These are phyloP conservation scores for Galleria mellonella DNA, from an alignment of 1,140 invertebrate species.

Conservation along the genomic window DNA sequence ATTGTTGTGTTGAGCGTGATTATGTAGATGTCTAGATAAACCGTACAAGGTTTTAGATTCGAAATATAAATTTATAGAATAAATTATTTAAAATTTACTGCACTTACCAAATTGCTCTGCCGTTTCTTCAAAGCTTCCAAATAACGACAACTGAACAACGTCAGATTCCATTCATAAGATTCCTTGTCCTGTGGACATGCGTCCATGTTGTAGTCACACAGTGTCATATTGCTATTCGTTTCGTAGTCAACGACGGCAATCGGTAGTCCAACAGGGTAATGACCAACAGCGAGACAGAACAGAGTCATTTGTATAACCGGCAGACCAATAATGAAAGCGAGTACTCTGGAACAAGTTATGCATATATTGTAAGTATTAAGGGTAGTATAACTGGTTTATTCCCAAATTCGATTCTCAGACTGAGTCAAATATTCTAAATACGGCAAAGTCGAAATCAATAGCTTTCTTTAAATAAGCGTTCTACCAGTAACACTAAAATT, in stretches of 20 bases:
- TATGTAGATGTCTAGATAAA: too few relatives aligned
- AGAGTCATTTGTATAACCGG: conserved; percentile 94
- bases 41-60: too few relatives aligned
- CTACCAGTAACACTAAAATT: too few relatives aligned
- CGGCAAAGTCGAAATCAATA: too few relatives aligned
- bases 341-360: conserved; percentile 76
- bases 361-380: too few relatives aligned
- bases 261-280: conserved; percentile 88
- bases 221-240: conserved; percentile 72
- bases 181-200: conserved; percentile 73
- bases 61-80: too few relatives aligned
- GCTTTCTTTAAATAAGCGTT: too few relatives aligned
- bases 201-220: conserved; percentile 60
- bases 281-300: conserved; percentile 95
- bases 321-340: conserved; percentile 93
- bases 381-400: too few relatives aligned
- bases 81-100: too few relatives aligned
- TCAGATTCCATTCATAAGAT: conserved; percentile 74
- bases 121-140: conserved; percentile 80
- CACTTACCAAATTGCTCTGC: conserved; percentile 77
- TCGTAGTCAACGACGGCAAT: conserved; percentile 92
- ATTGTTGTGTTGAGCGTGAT: too few relatives aligned
- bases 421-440: too few relatives aligned
- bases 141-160: conserved; percentile 85
- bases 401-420: too few relatives aligned